phyloP scores from a whole-genome alignment of 1,140 invertebrate genomes.

The Probaryconus sp. region DNA sequence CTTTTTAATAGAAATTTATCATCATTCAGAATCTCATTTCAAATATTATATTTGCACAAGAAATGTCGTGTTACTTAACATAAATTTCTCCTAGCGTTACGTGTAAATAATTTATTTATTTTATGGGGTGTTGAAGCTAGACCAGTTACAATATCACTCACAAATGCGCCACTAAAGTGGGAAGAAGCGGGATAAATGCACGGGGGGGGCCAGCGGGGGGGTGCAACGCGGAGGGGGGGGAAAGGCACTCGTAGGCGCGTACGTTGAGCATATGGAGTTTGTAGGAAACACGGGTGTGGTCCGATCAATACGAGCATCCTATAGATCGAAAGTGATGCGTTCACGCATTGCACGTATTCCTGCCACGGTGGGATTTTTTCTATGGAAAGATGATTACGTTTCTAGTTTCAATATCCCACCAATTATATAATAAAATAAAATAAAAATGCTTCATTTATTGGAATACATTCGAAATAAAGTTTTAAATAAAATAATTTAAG shows the following conservation, averaged over 20 bases:
- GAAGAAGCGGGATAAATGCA: conserved; percentile 23
- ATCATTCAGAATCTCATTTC: no score
- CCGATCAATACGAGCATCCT: conserved; percentile 75
- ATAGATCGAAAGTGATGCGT: conserved; percentile 71
- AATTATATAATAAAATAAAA: no score
- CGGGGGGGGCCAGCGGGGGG: conserved; percentile 12
- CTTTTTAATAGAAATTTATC: no score
- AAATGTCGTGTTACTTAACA: conserved; percentile 18
- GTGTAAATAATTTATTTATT: conserved; percentile 56
- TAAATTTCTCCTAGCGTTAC: conserved; percentile 25
- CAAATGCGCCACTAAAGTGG: conserved; percentile 29
- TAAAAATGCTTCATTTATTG: no score
- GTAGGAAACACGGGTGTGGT: conserved; percentile 73
- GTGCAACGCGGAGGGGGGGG: conserved; percentile 12
- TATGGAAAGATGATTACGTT: no score
- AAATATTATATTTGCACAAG: conserved; percentile 10
- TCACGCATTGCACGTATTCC: conserved; percentile 44
- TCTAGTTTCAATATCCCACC: no score
- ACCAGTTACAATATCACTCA: no score
- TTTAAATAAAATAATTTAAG: no score
- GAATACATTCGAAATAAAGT: no score
- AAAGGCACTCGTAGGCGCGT: conserved; percentile 47
- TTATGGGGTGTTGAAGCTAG: conserved; percentile 55
- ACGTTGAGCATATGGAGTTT: conserved; percentile 57
- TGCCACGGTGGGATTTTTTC: no score